Conservation (phyloP, 2,888 invertebrate species). For the Drosophila ezoana region DNA sequence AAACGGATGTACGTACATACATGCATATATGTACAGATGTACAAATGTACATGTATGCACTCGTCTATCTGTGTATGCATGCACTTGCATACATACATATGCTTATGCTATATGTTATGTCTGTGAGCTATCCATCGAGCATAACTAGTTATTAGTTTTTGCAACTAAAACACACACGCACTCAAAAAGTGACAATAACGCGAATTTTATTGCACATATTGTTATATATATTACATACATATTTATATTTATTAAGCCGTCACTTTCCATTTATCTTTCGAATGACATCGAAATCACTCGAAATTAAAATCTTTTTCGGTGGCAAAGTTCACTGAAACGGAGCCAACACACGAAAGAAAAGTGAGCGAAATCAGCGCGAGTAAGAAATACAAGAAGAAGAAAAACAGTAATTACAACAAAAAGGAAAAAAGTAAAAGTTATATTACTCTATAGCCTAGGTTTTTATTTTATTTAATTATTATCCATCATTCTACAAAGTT, state of each 20-base stretch:
- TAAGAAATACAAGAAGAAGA: slow-evolving; percentile 13
- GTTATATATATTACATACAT: slow-evolving; percentile 5
- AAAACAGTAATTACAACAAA: slow-evolving; percentile 47
- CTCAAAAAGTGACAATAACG: slow-evolving; percentile 55
- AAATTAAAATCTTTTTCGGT: slow-evolving; percentile 49
- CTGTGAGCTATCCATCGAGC: slow-evolving; percentile 45
- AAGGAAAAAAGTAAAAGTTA: slow-evolving; percentile 34
- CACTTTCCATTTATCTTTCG: slow-evolving; percentile 54
- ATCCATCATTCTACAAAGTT: slow-evolving; percentile 4
- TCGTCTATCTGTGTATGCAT: not conserved
- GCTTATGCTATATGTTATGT: not conserved
- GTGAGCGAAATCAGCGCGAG: slow-evolving; percentile 35
- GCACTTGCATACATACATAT: not conserved
- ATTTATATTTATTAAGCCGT: slow-evolving; percentile 17
- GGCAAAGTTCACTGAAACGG: slow-evolving; percentile 56
- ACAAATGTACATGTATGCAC: not conserved
- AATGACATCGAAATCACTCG: slow-evolving; percentile 43
- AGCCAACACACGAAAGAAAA: slow-evolving; percentile 28
- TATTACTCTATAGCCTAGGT: slow-evolving; percentile 11
- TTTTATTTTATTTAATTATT: not conserved
- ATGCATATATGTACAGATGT: not conserved
- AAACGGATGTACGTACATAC: slow-evolving; percentile 46
- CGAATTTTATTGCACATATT: slow-evolving; percentile 40
- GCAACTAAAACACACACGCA: slow-evolving; percentile 35
- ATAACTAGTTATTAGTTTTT: slow-evolving; percentile 51